Conservation (phyloP, 2,797 vertebrate species). For the Dermochelys coriacea region DNA sequence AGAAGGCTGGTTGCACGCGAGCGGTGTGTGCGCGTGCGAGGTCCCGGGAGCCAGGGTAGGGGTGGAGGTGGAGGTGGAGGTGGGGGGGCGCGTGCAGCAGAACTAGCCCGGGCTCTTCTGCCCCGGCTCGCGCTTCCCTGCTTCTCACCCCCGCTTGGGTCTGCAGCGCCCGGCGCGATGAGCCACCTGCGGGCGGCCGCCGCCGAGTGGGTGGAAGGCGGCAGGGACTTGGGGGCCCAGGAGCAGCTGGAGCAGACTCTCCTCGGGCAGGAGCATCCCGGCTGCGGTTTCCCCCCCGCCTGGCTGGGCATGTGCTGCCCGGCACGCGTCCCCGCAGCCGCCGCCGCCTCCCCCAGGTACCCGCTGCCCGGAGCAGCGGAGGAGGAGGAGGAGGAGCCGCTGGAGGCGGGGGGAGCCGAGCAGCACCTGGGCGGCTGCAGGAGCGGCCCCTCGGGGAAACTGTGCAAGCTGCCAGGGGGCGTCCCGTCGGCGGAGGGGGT, state of each 20-base stretch:
- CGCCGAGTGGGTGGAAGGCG: conserved; percentile 69
- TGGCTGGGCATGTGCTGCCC: conserved; percentile 90
- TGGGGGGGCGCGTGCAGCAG: neutral
- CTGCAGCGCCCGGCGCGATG: conserved; percentile 43
- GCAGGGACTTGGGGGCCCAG: conserved; percentile 48
- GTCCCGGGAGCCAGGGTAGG: conserved; percentile 64
- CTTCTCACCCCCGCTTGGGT: neutral
- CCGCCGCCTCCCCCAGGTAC: conserved; percentile 43
- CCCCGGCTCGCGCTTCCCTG: neutral
- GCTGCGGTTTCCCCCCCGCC: conserved; percentile 88
- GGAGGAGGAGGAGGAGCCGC: conserved; percentile 45
- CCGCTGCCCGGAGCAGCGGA: conserved; percentile 27
- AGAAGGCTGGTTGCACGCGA: conserved; percentile 90
- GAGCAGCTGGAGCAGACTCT: conserved; percentile 64
- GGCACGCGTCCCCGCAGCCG: conserved; percentile 86
- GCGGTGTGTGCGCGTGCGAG: conserved; percentile 78
- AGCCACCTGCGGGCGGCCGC: conserved; percentile 69
- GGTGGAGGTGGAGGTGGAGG: too few species aligned
- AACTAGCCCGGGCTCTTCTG: neutral
- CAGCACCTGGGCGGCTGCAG: conserved; percentile 46
- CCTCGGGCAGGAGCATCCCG: conserved; percentile 76
- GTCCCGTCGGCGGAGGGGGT: conserved; percentile 81
- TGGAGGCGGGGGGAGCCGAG: neutral
- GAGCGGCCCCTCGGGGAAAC: conserved; percentile 55
- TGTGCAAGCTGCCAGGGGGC: conserved; percentile 65